A percentile compares a stretch with the other conserved stretches of the same genome.
phyloP scores from a whole-genome alignment of 2,797 vertebrate genomes.

The Mastacembelus armatus region DNA sequence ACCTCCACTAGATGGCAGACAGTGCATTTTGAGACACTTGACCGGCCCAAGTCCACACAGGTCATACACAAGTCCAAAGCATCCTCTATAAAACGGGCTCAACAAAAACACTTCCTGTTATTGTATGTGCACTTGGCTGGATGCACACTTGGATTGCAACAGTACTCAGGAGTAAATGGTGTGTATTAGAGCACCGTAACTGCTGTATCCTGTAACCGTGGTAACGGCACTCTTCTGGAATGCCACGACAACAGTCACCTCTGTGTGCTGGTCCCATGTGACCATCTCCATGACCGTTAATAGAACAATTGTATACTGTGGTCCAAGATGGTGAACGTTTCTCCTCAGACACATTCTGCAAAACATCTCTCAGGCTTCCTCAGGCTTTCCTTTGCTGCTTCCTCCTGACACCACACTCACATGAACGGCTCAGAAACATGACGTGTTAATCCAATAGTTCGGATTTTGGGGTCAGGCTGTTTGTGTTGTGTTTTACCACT shows the following conservation, averaged over 20 bases:
- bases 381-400: neutral
- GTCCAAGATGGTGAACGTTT: neutral
- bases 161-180: too few relatives aligned
- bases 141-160: too few relatives aligned
- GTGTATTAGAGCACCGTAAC: neutral
- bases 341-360: neutral
- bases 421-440: neutral
- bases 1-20: too few relatives aligned
- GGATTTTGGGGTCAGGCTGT: neutral
- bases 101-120: too few relatives aligned
- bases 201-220: slow-evolving; percentile 20
- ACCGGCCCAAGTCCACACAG: too few relatives aligned
- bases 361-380: neutral
- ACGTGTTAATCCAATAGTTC: neutral
- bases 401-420: neutral
- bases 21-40: too few relatives aligned
- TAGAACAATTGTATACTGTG: neutral
- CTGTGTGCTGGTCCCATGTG: neutral
- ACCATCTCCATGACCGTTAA: too few relatives aligned
- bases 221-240: neutral
- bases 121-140: too few relatives aligned
- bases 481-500: slow-evolving; percentile 1
- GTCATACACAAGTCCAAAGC: too few relatives aligned
- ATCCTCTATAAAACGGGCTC: too few relatives aligned
- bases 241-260: too few relatives aligned